These are phyloP conservation scores for Andrena fulva DNA, from an alignment of 2,888 invertebrate species.

Conservation along the genomic window DNA sequence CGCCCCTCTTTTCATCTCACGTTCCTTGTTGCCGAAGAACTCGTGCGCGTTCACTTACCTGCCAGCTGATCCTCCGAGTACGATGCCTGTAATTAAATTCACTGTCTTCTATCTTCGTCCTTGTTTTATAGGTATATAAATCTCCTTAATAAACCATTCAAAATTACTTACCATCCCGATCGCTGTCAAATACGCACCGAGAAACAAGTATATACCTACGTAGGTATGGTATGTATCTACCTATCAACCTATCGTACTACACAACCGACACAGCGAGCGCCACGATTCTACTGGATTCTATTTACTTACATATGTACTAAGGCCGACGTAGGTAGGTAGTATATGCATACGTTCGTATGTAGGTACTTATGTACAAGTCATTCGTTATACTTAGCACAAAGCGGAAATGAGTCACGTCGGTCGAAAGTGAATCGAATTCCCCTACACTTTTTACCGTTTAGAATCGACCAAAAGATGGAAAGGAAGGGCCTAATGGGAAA, in stretches of 20 bases:
- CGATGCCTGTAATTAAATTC: conserved; percentile 89
- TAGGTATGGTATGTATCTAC: background rate
- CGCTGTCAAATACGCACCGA: conserved; percentile 1
- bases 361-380: no score
- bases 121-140: background rate
- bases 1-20: conserved; percentile 63
- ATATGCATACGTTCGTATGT: no score
- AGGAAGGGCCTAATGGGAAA: no score
- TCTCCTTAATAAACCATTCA: background rate
- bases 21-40: conserved; percentile 83
- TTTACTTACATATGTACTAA: no score
- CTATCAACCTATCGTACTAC: no score
- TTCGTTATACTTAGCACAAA: no score
- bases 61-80: conserved; percentile 96
- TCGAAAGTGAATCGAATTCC: no score
- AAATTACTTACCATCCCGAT: conserved; percentile 46
- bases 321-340: no score
- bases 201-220: conserved; percentile 11
- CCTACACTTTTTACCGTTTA: no score
- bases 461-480: no score
- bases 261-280: conserved; percentile 6
- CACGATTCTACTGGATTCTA: background rate
- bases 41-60: conserved; percentile 88
- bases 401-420: no score
- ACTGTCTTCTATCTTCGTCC: background rate